Base-by-base conservation (phyloP, 1,140 invertebrate genomes). In the Apis laboriosa region DNA sequence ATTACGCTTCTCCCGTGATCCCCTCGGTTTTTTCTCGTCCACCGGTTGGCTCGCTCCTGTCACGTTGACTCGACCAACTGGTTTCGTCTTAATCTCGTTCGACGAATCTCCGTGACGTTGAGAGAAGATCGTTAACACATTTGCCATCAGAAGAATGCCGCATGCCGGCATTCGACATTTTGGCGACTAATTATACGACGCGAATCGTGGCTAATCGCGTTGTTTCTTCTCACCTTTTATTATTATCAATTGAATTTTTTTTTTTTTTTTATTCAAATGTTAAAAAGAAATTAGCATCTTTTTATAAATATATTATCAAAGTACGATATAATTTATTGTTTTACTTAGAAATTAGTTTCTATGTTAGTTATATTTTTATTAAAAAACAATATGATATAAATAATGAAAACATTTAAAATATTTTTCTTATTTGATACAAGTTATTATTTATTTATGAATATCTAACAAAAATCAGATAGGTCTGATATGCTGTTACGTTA, bases 81-180 rank as follows among this genome's bases (percentile, higher is more conserved):
- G 85, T 90, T 88, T 84, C 81, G 86, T 89, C 88, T 91, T 88
- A 91, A 90, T 91, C 90, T 91, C 86, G 83, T 77, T 83, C 84
- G 89, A 88, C 86, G 86, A 89, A 90, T 91, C 90, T 81, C 53
- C n/a, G 34, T 21, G 72, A 11, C 49, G 55, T 63, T 56, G 63
- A 68, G 85, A 88, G 80, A 71, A 86, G 73, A 77, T 68, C 67
- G 49, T 61, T 76, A 76, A 68, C 77, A 19, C 64, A 28, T 58
- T 56, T 63, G 77, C 24, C 28, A 43, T 43, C 34, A n/a, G 70
- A 76, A 70, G 71, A 81, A 80, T 75, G 49, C 58, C 56, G 68
- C 21, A 5, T 53, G 53, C 53, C 53, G 73, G 77, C 24, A 34
- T 79, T 76, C 76, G 70, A 78, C 77, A 66, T 66, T 53, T 53